Percentiles rank a stretch among this genome's conserved stretches.
Conservation (phyloP, 2,113 vertebrate species). For the Uria lomvia region DNA sequence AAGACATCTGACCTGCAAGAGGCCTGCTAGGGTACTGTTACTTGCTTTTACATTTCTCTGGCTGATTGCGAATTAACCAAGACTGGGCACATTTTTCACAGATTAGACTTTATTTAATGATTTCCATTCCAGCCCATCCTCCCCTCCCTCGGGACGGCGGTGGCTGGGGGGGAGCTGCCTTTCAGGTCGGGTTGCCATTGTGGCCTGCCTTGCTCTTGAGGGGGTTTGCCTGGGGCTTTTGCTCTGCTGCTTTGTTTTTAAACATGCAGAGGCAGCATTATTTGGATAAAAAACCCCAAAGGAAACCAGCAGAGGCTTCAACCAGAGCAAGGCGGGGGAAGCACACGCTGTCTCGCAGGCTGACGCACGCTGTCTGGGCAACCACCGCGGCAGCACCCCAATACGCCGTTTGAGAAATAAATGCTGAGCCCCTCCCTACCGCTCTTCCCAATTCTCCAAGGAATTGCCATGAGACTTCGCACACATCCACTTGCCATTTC, state of each 20-base stretch:
- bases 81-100: fast-evolving
- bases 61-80: not conserved
- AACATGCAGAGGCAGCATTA: not conserved
- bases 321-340: not conserved
- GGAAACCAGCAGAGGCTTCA: not conserved
- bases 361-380: fast-evolving
- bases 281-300: not conserved
- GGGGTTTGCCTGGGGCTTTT: not conserved
- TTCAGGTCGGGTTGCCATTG: not conserved
- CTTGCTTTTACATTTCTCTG: fast-evolving
- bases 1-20: not conserved
- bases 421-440: not conserved
- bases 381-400: fast-evolving
- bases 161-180: fast-evolving
- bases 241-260: not conserved
- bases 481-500: fast-evolving
- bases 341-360: fast-evolving
- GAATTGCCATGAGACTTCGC: not conserved
- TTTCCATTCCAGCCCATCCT: not conserved
- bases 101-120: not conserved
- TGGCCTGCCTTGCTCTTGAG: not conserved
- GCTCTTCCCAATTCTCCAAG: not conserved
- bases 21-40: fast-evolving
- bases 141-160: fast-evolving
- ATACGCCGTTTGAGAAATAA: not conserved